Conservation (phyloP, 1,140 invertebrate species). For the Hyphantria cunea region DNA sequence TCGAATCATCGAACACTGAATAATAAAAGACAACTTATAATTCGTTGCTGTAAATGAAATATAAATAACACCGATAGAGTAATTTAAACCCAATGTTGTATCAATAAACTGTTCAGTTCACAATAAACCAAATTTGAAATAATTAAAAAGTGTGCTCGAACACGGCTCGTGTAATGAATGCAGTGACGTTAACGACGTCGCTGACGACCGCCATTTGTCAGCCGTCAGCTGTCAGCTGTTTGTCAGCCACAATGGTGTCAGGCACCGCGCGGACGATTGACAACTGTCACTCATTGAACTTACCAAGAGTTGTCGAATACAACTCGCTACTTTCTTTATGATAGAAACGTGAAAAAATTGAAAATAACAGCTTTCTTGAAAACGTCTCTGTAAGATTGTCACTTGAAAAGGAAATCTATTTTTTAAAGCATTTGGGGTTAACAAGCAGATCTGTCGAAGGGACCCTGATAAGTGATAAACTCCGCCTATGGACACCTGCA, state of each 20-base stretch:
- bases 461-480: too few relatives aligned
- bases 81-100: background rate
- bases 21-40: too few relatives aligned
- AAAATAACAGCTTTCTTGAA: too few relatives aligned
- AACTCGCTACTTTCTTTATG: conserved; percentile 7
- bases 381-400: too few relatives aligned
- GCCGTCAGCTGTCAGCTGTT: conserved; percentile 56
- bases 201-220: conserved; percentile 54
- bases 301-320: conserved; percentile 30
- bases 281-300: conserved; percentile 36
- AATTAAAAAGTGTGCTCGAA: conserved; percentile 54
- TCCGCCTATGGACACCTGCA: too few relatives aligned
- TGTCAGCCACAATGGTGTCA: conserved; percentile 64
- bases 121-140: conserved; percentile 25
- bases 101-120: conserved; percentile 11
- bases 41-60: background rate
- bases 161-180: conserved; percentile 40
- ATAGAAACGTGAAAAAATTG: too few relatives aligned
- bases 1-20: too few relatives aligned
- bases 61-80: background rate
- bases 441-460: too few relatives aligned
- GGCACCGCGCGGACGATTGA: conserved; percentile 47
- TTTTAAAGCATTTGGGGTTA: too few relatives aligned
- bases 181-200: conserved; percentile 48
- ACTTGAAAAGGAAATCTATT: too few relatives aligned